These are phyloP conservation scores for Amiota minor DNA, from an alignment of 2,888 invertebrate genomes.

Conservation along the genomic window DNA sequence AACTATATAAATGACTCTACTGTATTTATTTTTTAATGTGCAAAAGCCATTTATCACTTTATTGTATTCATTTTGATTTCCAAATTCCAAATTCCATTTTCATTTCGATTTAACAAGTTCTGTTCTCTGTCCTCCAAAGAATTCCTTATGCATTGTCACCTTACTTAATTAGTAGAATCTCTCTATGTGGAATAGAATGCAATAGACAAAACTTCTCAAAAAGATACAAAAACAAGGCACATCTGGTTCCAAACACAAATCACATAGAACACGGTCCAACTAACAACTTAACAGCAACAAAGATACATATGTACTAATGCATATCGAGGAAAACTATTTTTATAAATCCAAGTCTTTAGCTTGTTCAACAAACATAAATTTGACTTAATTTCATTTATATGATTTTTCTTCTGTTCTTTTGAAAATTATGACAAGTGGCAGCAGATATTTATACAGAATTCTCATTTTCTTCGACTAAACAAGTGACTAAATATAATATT, in stretches of 20 bases:
- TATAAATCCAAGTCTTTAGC: conserved; percentile 54
- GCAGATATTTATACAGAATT: not conserved
- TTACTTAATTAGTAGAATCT: conserved; percentile 66
- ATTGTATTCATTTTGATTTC: conserved; percentile 3
- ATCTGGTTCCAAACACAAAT: not conserved
- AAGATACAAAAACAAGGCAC: not conserved
- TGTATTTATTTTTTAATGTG: too few relatives aligned
- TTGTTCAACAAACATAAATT: conserved; percentile 34
- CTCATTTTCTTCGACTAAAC: conserved; percentile 20
- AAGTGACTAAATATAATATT: conserved; percentile 40
- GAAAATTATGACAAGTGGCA: conserved; percentile 63
- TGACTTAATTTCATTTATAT: conserved; percentile 49
- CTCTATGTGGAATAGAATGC: not conserved
- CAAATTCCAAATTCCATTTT: not conserved
- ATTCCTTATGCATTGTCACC: conserved; percentile 57
- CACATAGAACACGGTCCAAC: not conserved
- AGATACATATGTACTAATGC: not conserved
- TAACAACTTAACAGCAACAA: not conserved
- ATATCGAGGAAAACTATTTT: conserved; percentile 47
- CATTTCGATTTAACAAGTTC: conserved; percentile 48
- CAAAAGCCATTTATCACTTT: not conserved
- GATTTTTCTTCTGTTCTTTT: conserved; percentile 27
- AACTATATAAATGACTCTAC: too few relatives aligned
- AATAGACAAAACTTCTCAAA: not conserved
- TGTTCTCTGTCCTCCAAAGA: conserved; percentile 43